Evolutionary conservation across 2,888 invertebrate species (phyloP).

Genomic region (Pristionchus mayeri): DNA sequence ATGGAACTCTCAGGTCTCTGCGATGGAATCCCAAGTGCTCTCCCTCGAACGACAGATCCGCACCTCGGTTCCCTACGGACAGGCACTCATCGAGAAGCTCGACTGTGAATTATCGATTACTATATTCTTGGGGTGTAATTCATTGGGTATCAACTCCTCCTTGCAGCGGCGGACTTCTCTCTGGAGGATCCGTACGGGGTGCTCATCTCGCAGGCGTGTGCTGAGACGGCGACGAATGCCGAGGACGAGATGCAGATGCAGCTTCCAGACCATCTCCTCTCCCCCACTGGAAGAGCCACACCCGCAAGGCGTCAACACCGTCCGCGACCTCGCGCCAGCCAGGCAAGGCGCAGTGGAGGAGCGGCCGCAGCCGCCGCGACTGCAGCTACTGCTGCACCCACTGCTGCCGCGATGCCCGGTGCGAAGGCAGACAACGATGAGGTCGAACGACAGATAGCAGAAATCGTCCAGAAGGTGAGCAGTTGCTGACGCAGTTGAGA

Average conservation of each 20-base stretch:
- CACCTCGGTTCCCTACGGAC: constrained; percentile 54
- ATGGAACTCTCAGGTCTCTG: constrained; percentile 50
- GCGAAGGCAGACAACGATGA: constrained; percentile 59
- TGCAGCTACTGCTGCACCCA: constrained; percentile 47
- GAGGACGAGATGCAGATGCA: constrained; percentile 12
- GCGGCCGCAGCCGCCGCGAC: not conserved
- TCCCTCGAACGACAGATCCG: constrained; percentile 51
- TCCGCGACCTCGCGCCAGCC: constrained; percentile 46
- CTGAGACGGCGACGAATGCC: not conserved
- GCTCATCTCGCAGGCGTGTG: constrained; percentile 27
- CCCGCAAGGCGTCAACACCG: constrained; percentile 37
- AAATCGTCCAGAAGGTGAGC: constrained; percentile 60
- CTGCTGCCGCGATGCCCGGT: constrained; percentile 28
- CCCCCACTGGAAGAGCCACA: not conserved
- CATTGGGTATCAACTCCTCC: too few relatives aligned
- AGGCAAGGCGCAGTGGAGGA: constrained; percentile 50
- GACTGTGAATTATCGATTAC: constrained; percentile 48
- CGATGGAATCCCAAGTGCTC: constrained; percentile 53
- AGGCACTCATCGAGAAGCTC: constrained; percentile 51
- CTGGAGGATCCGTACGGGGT: constrained; percentile 31
- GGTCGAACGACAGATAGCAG: constrained; percentile 59
- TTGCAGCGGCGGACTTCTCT: constrained; percentile 11
- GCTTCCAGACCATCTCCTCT: constrained; percentile 3
- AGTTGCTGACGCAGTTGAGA: not conserved
- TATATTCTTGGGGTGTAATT: not conserved